Base-by-base conservation (phyloP, 2,797 vertebrate genomes). In the Catostomus latipinnis region DNA sequence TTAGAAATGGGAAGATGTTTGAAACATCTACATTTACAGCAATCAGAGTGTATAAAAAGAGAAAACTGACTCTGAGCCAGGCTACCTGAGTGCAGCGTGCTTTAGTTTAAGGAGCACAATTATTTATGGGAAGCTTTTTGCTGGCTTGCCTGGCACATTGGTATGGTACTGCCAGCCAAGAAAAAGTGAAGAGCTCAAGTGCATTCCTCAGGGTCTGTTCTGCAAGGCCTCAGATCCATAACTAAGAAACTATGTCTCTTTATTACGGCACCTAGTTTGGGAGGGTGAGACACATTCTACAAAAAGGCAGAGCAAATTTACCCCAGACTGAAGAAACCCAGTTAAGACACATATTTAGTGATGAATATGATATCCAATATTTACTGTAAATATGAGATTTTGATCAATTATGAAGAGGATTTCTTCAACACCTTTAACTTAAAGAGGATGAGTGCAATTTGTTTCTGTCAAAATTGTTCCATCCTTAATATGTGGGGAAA, bases 181-280 rank as follows among this genome's bases (percentile, higher is more conserved):
- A 77, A 16, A 68, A 16, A 62, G 53, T 76, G 2, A 76, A 43
- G 14, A 16, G 0, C 63, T 76, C 82, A 67, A 82, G 66, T 72
- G 46, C 72, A 80, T 84, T 82, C 86, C 71, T 58, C 80, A 62
- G 79, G 49, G 56, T 13, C 22, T 78, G 79, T 84, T 87, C 78
- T 81, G 76, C 82, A 86, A 73, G 79, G 81, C 87, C 85, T 76
- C 81, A 85, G 84, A 88, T 81, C 86, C 87, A 88, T 85, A 89
- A 91, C 89, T 91, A 90, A 84, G 50, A 87, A 84, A 86, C 87
- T 88, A 76, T 82, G 87, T 90, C 86, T 7, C 11, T 89, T 89
- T 84, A 89, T 88, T 86, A 78, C 79, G 83, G 87, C 87, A 88
- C 81, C 82, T 81, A 72, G 66, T 86, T 83, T 81, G 80, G 76